A percentile compares a stretch with the other conserved stretches of the same genome.
phyloP scores from a whole-genome alignment of 2,113 vertebrate genomes.

The Prochilodus magdalenae region DNA sequence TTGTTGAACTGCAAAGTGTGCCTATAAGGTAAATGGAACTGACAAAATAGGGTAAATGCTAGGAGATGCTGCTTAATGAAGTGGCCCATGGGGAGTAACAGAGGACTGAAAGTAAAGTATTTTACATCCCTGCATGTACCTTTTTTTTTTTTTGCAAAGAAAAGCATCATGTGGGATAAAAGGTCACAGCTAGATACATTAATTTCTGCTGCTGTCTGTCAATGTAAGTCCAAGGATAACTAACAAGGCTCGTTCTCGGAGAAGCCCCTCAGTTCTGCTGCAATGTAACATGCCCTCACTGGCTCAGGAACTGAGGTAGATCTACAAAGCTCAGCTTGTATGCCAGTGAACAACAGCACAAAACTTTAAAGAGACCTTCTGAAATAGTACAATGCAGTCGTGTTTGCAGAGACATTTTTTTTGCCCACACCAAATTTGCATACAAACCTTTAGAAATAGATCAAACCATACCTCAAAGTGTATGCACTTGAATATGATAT shows the following conservation, averaged over 20 bases:
- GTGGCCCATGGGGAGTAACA: too few species aligned
- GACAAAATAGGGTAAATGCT: too few species aligned
- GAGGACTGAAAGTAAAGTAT: neutral
- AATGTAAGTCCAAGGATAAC: constrained; percentile 9
- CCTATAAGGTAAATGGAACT: too few species aligned
- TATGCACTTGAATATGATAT: too few species aligned
- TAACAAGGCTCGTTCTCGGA: constrained; percentile 12
- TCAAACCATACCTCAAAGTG: neutral
- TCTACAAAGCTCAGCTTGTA: neutral
- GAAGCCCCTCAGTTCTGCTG: constrained; percentile 5
- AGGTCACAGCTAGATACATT: neutral
- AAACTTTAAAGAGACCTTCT: neutral
- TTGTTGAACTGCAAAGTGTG: too few species aligned
- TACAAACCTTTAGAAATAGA: neutral
- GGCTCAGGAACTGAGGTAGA: constrained; percentile 1
- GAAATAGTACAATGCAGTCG: neutral
- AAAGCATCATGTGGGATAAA: constrained; percentile 20
- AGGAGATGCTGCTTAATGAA: too few species aligned
- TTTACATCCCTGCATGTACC: neutral
- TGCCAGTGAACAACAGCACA: neutral
- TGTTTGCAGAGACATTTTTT: neutral
- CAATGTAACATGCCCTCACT: constrained; percentile 32
- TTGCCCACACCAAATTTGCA: neutral
- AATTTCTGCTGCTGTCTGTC: neutral
- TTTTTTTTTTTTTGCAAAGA: neutral